A percentile compares a stretch with the other conserved stretches of the same genome.
Conservation (phyloP, 2,113 vertebrate species). For the Gnathonemus echidnorhynchus region DNA sequence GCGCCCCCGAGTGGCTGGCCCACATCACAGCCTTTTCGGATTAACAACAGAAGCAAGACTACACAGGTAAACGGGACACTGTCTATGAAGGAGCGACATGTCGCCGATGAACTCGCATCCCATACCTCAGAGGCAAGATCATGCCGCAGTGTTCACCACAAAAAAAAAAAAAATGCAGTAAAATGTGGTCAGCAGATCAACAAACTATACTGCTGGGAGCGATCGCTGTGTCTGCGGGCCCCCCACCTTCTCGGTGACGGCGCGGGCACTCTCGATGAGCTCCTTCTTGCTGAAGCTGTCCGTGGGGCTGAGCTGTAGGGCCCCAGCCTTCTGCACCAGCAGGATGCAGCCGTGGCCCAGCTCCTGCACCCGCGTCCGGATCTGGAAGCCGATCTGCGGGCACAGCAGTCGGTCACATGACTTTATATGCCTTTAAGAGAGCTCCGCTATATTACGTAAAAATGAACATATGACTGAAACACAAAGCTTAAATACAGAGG, state of each 20-base stretch:
- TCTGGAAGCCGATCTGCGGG: constrained; percentile 88
- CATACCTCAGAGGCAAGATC: not conserved
- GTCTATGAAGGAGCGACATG: not conserved
- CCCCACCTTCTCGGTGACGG: constrained; percentile 89
- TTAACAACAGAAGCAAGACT: not conserved
- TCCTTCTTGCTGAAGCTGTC: constrained; percentile 95
- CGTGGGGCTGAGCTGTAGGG: constrained; percentile 89
- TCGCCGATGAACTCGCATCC: not conserved
- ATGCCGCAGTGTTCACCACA: not conserved
- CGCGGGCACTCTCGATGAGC: constrained; percentile 87
- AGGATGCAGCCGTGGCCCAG: constrained; percentile 94
- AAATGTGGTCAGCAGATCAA: not conserved
- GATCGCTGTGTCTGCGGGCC: not conserved
- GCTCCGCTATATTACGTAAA: not conserved
- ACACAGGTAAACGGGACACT: not conserved
- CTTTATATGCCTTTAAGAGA: not conserved
- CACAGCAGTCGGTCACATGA: constrained; percentile 16
- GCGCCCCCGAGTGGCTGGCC: not conserved
- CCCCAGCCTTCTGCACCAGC: constrained; percentile 95
- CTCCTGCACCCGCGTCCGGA: constrained; percentile 86
- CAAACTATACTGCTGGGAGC: not conserved
- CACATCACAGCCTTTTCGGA: not conserved
- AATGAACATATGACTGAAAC: not conserved
- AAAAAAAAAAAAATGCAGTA: not conserved
- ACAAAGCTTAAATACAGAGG: not conserved